Conservation (phyloP, 2,113 vertebrate species). For the Oryzias celebensis region DNA sequence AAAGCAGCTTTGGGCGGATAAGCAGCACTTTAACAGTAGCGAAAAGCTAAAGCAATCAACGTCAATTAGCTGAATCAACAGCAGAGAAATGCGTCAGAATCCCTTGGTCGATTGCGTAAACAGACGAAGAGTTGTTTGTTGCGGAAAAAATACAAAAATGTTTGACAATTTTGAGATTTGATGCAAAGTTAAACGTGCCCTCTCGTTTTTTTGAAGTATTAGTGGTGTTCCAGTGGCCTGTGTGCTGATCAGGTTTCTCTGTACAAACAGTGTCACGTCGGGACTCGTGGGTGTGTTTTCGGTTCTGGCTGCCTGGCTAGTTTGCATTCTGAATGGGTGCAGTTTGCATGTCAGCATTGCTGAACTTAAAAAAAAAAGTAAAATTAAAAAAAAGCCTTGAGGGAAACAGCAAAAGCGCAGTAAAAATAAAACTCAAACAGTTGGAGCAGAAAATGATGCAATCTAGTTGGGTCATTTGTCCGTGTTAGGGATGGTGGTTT, state of each 20-base stretch:
- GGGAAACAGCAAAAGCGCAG: background rate
- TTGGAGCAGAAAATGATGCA: too few species aligned
- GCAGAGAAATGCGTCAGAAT: too few species aligned
- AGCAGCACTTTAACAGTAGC: too few species aligned
- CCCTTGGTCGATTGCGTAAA: too few species aligned
- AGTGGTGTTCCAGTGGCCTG: background rate
- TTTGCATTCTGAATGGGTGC: slow-evolving; percentile 41
- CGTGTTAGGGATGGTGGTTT: too few species aligned
- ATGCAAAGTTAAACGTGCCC: background rate
- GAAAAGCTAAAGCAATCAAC: too few species aligned
- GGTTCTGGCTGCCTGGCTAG: slow-evolving; percentile 12
- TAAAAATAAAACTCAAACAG: too few species aligned
- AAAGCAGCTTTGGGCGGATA: too few species aligned
- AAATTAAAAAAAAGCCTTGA: background rate
- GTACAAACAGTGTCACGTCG: background rate
- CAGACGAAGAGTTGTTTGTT: background rate
- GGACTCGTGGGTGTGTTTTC: slow-evolving; percentile 12
- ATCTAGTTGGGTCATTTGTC: too few species aligned
- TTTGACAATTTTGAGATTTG: background rate
- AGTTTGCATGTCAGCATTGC: slow-evolving; percentile 35
- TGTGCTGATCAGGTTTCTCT: background rate
- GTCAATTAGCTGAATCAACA: too few species aligned
- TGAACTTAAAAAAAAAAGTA: slow-evolving; percentile 1
- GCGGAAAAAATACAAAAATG: background rate
- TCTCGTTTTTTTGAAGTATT: background rate